Base-by-base conservation (phyloP, 2,888 invertebrate species). In the Drosophila parthenogenetica region DNA sequence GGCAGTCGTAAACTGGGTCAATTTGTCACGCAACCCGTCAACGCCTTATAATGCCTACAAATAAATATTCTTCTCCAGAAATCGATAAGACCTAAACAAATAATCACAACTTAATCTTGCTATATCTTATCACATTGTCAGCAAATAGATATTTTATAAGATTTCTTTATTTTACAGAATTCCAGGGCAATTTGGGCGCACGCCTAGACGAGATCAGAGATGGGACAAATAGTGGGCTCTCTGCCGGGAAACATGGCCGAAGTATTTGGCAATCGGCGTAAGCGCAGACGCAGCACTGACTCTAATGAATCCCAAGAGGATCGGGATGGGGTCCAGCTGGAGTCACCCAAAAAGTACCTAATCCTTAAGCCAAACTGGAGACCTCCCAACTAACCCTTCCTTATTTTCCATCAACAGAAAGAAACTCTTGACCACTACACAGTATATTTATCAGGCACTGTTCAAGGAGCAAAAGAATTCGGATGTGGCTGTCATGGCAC, bases 401-500 rank as follows among this genome's bases (percentile, higher is more conserved):
- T 32, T 14, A n/a, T n/a, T n/a, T 37, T 17, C 25, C 14, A 11
- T 67, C 83, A 90, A 4, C 46, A 92, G 92, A 42, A 95, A 95
- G 90, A 95, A 95, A 90, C 92, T 96, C 13, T 92, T 94, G 48
- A 95, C 95, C 53, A 96, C 96, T 5, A 94, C 95, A 3, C 94
- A 95, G 86, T 96, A 96, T 89, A 96, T 97, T 80, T 96, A 96
- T 89, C 94, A 96, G 89, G 95, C 95, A 0, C 91, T 96, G 42
- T 96, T 95, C 90, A 93, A 95, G 84, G 95, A 96, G 90, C 95
- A 96, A 66, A 94, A 95, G 90, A 95, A 95, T 81, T 95, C 95
- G 51, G 96, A 97, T 90, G 93, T 97, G 45, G 94, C 94, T 29
- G 95, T 97, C 5, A 92, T 94, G 85, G 96, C 96, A 51, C 91